Percentiles rank a stretch among this genome's conserved stretches.
Evolutionary conservation across 2,888 invertebrate species (phyloP).

Genomic region (Agrochola lychnidis): DNA sequence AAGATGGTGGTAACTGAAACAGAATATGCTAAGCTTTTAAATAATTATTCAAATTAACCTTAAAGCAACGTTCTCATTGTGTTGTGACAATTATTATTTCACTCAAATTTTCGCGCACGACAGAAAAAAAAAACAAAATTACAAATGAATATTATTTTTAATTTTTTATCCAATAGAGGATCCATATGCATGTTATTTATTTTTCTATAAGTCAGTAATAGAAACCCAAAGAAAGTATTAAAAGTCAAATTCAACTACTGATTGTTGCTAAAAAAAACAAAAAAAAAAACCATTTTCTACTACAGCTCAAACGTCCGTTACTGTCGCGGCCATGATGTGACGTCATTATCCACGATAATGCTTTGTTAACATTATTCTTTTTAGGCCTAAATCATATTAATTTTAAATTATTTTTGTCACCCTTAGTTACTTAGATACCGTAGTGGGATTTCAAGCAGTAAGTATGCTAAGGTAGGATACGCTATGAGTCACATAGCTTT

Average conservation of each 20-base stretch:
- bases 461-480: neutral
- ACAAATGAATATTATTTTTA: no score
- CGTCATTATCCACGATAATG: neutral
- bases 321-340: neutral
- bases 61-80: conserved; percentile 24
- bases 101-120: neutral
- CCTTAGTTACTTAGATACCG: neutral
- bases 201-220: neutral
- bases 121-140: neutral
- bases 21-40: neutral
- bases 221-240: no score
- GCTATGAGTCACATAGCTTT: neutral
- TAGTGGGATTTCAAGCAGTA: neutral
- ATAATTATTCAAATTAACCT: neutral
- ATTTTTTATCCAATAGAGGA: neutral
- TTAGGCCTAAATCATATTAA: no score
- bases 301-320: neutral
- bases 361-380: no score
- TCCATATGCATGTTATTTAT: neutral
- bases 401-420: neutral
- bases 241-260: neutral
- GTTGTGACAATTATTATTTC: neutral
- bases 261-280: neutral
- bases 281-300: neutral
- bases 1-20: conserved; percentile 93